These are phyloP conservation scores for Drosophila acutilabella DNA, from an alignment of 2,888 invertebrate genomes.

Conservation along the genomic window DNA sequence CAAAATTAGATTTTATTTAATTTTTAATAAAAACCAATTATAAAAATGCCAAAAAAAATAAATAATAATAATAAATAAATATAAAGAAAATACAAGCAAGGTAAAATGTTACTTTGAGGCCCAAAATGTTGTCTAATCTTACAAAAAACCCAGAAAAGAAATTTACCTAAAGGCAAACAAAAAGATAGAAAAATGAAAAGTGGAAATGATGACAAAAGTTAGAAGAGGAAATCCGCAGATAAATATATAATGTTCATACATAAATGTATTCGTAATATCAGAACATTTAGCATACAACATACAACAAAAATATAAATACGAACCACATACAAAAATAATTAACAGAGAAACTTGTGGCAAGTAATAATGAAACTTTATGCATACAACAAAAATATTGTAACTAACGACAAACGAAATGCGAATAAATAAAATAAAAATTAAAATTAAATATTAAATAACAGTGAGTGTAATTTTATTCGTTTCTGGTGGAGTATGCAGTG, in stretches of 20 bases:
- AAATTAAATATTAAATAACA: constrained; percentile 77
- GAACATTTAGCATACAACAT: constrained; percentile 54
- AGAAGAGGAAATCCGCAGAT: constrained; percentile 24
- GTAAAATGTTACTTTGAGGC: constrained; percentile 58
- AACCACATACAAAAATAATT: constrained; percentile 50
- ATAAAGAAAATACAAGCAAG: constrained; percentile 39
- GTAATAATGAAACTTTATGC: constrained; percentile 68
- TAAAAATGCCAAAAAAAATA: constrained; percentile 40
- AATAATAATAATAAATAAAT: constrained; percentile 24
- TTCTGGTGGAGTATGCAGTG: background rate
- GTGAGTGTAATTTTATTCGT: constrained; percentile 39
- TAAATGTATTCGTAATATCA: constrained; percentile 49
- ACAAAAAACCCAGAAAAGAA: constrained; percentile 19
- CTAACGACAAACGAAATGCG: constrained; percentile 74
- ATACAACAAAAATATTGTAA: constrained; percentile 72
- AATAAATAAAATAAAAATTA: constrained; percentile 78
- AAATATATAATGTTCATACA: constrained; percentile 54
- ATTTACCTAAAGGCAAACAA: constrained; percentile 12
- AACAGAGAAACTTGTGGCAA: constrained; percentile 58
- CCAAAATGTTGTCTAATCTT: constrained; percentile 63
- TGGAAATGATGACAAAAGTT: constrained; percentile 5
- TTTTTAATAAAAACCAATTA: constrained; percentile 59
- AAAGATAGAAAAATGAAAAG: constrained; percentile 18
- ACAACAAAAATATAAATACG: constrained; percentile 32
- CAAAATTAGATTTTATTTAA: constrained; percentile 72